Evolutionary conservation across 2,113 vertebrate species (phyloP).

Genomic region (Bos taurus): ARS-UCD2.0 NC_037346.1:39462501-39463000

Average conservation of each 20-base stretch:
- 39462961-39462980: not conserved
- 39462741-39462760: not conserved
- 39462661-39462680: not conserved
- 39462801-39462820: not conserved
- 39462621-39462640: not conserved
- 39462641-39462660: fast-evolving
- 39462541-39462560: not conserved
- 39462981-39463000: not conserved
- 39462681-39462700: not conserved
- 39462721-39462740: not conserved
- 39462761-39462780: not conserved
- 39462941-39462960: not conserved
- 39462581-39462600: not conserved
- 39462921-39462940: not conserved
- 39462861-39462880: not conserved
- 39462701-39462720: not conserved
- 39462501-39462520: not conserved
- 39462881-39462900: not conserved
- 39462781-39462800: not conserved
- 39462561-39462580: not conserved
- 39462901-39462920: not conserved
- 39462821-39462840: not conserved
- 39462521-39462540: not conserved
- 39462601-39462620: not conserved
- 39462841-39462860: not conserved